These are phyloP conservation scores for Hylia prasina DNA, from an alignment of 2,113 vertebrate species.

Conservation along the genomic window DNA sequence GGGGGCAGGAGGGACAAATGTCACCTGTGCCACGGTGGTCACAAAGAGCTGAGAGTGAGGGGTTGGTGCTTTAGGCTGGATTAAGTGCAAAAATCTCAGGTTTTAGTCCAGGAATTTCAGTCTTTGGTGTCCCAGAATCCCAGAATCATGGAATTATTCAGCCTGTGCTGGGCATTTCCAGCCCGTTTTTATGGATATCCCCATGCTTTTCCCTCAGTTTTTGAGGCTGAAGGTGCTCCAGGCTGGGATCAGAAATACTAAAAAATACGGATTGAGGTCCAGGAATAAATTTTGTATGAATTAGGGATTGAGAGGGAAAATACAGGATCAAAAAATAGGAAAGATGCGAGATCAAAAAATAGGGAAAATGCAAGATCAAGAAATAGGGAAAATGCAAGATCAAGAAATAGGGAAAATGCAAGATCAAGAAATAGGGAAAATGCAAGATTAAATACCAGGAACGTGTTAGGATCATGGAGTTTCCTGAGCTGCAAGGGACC, in stretches of 20 bases:
- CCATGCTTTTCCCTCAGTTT: not conserved
- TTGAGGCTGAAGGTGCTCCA: not conserved
- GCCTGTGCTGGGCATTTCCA: not conserved
- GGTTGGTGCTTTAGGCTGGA: not conserved
- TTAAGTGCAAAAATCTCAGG: not conserved
- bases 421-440: not conserved
- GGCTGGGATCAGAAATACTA: not conserved
- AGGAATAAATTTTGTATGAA: not conserved
- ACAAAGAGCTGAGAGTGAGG: not conserved
- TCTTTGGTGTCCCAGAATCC: not conserved
- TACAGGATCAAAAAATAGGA: not conserved
- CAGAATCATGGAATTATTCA: not conserved
- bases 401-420: not conserved
- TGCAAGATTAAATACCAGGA: not conserved
- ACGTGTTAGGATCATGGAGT: not conserved
- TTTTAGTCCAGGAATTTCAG: not conserved
- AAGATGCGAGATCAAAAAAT: not conserved
- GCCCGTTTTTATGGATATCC: not conserved
- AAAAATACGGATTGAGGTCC: not conserved
- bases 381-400: not conserved
- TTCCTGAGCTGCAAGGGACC: not conserved
- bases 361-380: accelerated
- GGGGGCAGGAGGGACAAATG: too few relatives aligned
- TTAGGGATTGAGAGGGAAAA: not conserved
- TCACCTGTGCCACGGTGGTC: not conserved